Evolutionary conservation across 92 coral and sea anemone genomes (phyloP).

Genomic region (Phenganax subtilis): DNA sequence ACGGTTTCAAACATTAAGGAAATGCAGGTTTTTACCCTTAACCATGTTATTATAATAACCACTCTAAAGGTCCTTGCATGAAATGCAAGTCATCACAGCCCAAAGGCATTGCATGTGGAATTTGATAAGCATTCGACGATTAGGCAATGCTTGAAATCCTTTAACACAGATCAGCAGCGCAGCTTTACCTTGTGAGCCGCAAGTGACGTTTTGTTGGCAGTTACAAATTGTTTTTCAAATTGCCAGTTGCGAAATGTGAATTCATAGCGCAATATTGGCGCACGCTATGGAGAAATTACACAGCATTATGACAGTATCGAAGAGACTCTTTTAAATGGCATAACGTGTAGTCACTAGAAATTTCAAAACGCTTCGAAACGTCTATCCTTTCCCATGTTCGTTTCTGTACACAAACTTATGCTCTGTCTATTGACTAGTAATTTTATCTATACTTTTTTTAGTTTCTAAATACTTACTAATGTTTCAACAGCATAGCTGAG

Average conservation of each 20-base stretch:
- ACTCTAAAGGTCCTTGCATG: not conserved
- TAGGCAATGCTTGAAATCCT: not conserved
- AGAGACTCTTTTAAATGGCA: too few relatives aligned
- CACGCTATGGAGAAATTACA: too few relatives aligned
- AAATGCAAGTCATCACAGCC: not conserved
- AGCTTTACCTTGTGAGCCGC: not conserved
- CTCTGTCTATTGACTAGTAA: too few relatives aligned
- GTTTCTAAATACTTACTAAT: too few relatives aligned
- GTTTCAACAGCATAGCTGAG: too few relatives aligned
- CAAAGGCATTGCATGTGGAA: not conserved
- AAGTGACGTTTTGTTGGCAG: constrained; percentile 15
- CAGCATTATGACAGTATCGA: too few relatives aligned
- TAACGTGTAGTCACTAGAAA: too few relatives aligned
- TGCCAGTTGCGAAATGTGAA: not conserved
- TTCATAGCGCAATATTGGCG: too few relatives aligned
- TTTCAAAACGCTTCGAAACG: too few relatives aligned
- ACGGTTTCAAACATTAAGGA: constrained; percentile 15
- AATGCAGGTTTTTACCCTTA: not conserved
- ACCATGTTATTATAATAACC: not conserved
- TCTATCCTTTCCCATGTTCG: too few relatives aligned
- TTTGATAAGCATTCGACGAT: not conserved
- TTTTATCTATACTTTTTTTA: too few relatives aligned
- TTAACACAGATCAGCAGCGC: not conserved
- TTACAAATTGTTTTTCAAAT: constrained; percentile 21
- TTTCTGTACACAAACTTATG: too few relatives aligned